Conservation (phyloP, 2,797 vertebrate species). For the Typhlichthys subterraneus region DNA sequence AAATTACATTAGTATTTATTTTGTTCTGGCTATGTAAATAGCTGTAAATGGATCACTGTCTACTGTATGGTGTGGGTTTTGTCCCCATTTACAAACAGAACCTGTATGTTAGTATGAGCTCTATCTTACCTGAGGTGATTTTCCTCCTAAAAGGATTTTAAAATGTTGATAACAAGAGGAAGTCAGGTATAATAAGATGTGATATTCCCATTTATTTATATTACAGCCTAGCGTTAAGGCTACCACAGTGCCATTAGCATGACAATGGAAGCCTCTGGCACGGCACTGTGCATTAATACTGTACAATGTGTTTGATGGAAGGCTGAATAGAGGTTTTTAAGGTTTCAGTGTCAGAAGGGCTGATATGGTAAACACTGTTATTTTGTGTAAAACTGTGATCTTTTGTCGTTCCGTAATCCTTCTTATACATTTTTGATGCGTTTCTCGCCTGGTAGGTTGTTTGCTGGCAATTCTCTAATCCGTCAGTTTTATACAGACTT, state of each 20-base stretch:
- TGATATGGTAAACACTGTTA: constrained; percentile 23
- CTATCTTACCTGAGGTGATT: constrained; percentile 61
- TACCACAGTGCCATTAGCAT: constrained; percentile 72
- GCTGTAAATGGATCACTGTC: constrained; percentile 17
- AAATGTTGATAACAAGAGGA: constrained; percentile 61
- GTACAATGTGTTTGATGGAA: constrained; percentile 60
- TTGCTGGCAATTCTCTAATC: constrained; percentile 29
- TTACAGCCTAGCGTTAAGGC: constrained; percentile 56
- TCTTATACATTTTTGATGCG: constrained; percentile 26
- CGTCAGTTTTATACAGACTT: constrained; percentile 7
- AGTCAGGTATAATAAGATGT: constrained; percentile 67
- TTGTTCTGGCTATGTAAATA: constrained; percentile 36
- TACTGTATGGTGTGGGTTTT: constrained; percentile 46
- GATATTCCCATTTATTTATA: constrained; percentile 77
- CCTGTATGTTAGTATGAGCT: constrained; percentile 46
- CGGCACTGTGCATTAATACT: constrained; percentile 43
- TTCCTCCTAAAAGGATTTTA: constrained; percentile 49
- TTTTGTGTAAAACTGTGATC: constrained; percentile 18
- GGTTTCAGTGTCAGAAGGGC: constrained; percentile 43
- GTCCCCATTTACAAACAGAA: constrained; percentile 49
- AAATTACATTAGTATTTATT: constrained; percentile 47
- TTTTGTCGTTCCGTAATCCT: constrained; percentile 41
- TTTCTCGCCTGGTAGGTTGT: constrained; percentile 42
- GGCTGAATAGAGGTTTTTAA: constrained; percentile 61
- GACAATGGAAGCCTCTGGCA: constrained; percentile 77